phyloP scores from a whole-genome alignment of 2,113 vertebrate species.

The Acrocephalus kingi region DNA sequence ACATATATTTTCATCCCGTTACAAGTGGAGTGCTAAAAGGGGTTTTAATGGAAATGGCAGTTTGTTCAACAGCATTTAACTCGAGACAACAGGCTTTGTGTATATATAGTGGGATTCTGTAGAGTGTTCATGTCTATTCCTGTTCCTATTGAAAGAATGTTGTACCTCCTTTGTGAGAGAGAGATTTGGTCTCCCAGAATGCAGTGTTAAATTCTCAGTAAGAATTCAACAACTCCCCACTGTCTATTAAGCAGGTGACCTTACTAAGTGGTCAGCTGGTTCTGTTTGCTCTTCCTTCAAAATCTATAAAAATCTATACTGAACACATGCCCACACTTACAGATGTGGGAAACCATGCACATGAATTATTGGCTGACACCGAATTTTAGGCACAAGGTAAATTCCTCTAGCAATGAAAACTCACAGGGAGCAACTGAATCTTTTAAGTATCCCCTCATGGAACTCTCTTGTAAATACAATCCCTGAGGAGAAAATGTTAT shows the following conservation, averaged over 20 bases:
- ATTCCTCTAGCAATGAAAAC: background rate
- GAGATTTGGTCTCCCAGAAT: background rate
- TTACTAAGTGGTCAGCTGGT: background rate
- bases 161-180: background rate
- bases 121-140: background rate
- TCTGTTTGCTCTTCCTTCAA: background rate
- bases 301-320: background rate
- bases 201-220: background rate
- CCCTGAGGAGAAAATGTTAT: background rate
- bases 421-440: background rate
- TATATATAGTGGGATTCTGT: background rate
- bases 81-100: background rate
- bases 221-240: background rate
- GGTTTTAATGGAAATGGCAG: background rate
- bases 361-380: background rate
- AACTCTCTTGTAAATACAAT: background rate
- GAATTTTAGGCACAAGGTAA: background rate
- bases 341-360: background rate
- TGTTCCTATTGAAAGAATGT: background rate
- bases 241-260: background rate
- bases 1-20: rapidly evolving
- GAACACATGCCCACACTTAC: background rate
- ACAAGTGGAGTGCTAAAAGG: background rate
- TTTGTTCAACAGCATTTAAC: background rate
- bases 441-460: background rate